Evolutionary conservation across 2,113 vertebrate genomes (phyloP).

Genomic region (Cichladusa arquata): DNA sequence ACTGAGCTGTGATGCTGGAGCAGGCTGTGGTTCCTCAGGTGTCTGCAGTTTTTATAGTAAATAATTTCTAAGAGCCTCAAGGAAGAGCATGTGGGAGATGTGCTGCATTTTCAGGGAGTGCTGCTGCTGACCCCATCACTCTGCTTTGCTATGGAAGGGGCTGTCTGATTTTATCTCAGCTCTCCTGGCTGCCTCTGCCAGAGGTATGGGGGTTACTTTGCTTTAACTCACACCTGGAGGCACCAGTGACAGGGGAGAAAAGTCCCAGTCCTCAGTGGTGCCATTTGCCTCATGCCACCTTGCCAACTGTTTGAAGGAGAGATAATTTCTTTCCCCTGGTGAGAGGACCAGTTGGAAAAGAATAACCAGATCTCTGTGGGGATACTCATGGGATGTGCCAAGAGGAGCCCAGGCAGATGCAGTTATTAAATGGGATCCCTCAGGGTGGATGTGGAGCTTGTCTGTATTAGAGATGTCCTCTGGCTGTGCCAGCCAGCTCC

Average conservation of each 20-base stretch:
- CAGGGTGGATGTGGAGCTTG: background rate
- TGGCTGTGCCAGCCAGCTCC: background rate
- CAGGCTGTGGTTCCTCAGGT: background rate
- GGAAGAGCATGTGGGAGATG: background rate
- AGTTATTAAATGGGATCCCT: background rate
- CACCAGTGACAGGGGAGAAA: background rate
- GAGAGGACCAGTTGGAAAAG: background rate
- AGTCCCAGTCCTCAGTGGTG: fast-evolving
- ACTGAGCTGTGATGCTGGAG: background rate
- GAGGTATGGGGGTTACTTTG: background rate
- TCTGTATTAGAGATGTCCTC: background rate
- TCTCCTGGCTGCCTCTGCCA: background rate
- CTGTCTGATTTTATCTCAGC: background rate
- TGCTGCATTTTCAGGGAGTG: background rate
- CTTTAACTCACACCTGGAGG: background rate
- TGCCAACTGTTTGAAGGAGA: background rate
- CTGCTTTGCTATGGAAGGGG: fast-evolving
- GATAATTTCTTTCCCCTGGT: background rate
- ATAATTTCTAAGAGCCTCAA: background rate
- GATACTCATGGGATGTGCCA: background rate
- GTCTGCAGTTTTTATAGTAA: background rate
- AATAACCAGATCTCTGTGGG: background rate
- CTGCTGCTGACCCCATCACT: background rate
- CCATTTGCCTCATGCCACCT: fast-evolving
- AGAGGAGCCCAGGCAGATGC: background rate